phyloP scores from a whole-genome alignment of 2,113 vertebrate species.

The Halcyon senegalensis region DNA sequence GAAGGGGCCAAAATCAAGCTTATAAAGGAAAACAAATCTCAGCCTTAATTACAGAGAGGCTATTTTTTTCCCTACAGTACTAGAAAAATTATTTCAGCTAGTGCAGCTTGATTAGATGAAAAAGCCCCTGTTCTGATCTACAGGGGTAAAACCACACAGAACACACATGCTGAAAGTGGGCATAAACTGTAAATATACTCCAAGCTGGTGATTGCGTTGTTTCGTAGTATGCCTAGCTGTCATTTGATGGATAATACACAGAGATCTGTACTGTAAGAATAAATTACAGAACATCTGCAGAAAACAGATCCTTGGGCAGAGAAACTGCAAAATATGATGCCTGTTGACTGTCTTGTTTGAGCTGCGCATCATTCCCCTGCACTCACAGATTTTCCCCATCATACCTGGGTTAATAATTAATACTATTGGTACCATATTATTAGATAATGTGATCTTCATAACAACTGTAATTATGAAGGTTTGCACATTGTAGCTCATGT shows the following conservation, averaged over 20 bases:
- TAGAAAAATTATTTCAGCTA: background rate
- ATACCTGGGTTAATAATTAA: background rate
- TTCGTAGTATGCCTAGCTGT: background rate
- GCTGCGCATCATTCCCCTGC: background rate
- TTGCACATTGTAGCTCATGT: background rate
- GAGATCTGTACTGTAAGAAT: background rate
- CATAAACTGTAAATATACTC: background rate
- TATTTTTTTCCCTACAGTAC: background rate
- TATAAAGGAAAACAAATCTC: background rate
- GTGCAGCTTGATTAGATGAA: background rate
- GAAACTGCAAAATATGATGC: background rate
- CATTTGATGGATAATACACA: background rate
- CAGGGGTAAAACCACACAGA: background rate
- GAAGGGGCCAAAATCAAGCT: background rate
- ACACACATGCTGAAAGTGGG: background rate
- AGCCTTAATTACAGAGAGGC: background rate
- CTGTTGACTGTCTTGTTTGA: background rate
- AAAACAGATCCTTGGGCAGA: background rate
- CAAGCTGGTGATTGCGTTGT: background rate
- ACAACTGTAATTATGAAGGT: background rate
- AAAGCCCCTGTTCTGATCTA: background rate
- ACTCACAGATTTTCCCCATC: background rate
- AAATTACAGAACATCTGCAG: slow-evolving; percentile 20
- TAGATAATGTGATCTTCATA: background rate
- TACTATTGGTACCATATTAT: background rate